A percentile compares a stretch with the other conserved stretches of the same genome.
Evolutionary conservation across 2,797 vertebrate species (phyloP).

Genomic region (Microcaecilia unicolor): DNA sequence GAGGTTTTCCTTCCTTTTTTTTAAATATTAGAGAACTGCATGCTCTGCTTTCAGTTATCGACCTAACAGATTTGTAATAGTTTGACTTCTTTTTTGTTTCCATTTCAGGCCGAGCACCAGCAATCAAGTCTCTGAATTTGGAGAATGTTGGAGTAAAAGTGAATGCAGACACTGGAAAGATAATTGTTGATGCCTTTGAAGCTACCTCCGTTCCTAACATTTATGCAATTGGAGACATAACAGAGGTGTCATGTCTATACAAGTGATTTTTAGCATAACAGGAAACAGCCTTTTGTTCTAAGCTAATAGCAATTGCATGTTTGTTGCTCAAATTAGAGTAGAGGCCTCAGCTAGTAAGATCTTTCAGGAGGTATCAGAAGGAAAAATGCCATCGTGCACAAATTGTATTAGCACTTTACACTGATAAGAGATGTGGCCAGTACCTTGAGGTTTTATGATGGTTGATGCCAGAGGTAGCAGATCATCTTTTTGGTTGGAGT

Average conservation of each 20-base stretch:
- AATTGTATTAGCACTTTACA: no score
- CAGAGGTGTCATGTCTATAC: slow-evolving; percentile 63
- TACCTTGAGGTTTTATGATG: no score
- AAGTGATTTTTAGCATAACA: slow-evolving; percentile 37
- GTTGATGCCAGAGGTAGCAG: no score
- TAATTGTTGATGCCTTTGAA: slow-evolving; percentile 71
- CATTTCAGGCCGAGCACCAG: slow-evolving; percentile 74
- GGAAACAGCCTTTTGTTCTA: slow-evolving; percentile 38
- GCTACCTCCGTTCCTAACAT: slow-evolving; percentile 78
- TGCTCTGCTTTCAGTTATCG: no score
- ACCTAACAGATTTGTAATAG: no score
- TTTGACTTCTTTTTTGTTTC: not conserved
- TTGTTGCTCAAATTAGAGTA: no score
- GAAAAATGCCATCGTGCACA: no score
- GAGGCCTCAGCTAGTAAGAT: slow-evolving; percentile 23
- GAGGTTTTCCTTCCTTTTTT: no score
- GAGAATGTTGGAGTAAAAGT: slow-evolving; percentile 62
- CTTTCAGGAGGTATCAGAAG: slow-evolving; percentile 17
- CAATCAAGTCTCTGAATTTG: slow-evolving; percentile 67
- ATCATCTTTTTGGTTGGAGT: no score
- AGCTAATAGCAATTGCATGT: slow-evolving; percentile 28
- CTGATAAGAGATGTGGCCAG: no score
- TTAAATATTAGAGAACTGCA: no score
- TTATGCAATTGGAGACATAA: slow-evolving; percentile 83
- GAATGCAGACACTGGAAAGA: slow-evolving; percentile 68